These are phyloP conservation scores for Chaetodon trifasciatus DNA, from an alignment of 2,797 vertebrate species.

Conservation along the genomic window DNA sequence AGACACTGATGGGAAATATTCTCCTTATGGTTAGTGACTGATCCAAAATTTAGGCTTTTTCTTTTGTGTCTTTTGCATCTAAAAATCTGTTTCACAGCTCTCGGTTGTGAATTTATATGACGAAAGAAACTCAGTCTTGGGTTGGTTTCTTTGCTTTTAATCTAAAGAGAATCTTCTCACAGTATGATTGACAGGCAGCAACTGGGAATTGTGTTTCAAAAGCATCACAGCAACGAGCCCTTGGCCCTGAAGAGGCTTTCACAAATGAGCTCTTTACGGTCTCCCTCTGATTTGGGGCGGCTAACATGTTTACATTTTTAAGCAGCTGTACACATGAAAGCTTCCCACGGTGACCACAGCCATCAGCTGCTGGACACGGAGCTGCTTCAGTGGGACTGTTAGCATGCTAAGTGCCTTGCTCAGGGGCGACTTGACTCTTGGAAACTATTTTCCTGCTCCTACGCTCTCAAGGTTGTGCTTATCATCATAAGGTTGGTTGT, in stretches of 20 bases:
- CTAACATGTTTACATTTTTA: not conserved
- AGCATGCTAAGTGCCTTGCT: not conserved
- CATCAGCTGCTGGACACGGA: not conserved
- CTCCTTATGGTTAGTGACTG: not conserved
- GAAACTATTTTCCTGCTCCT: not conserved
- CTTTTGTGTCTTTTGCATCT: not conserved
- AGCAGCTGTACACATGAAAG: not conserved
- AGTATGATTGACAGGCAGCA: not conserved
- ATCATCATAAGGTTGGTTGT: not conserved
- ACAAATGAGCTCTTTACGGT: not conserved
- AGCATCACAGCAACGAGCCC: not conserved
- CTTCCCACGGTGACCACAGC: not conserved
- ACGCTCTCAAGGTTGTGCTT: not conserved
- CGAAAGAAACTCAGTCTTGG: not conserved
- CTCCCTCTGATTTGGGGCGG: not conserved
- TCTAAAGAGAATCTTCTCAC: not conserved
- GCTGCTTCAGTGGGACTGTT: not conserved
- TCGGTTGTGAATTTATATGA: not conserved
- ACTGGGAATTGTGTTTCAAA: not conserved
- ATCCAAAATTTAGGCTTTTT: not conserved
- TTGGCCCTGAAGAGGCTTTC: not conserved
- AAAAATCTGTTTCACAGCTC: not conserved
- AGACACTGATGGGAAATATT: not conserved
- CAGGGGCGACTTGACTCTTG: not conserved
- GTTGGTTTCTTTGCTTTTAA: not conserved